Evolutionary conservation across 2,113 vertebrate species (phyloP).

Genomic region (Leucosticte australis): DNA sequence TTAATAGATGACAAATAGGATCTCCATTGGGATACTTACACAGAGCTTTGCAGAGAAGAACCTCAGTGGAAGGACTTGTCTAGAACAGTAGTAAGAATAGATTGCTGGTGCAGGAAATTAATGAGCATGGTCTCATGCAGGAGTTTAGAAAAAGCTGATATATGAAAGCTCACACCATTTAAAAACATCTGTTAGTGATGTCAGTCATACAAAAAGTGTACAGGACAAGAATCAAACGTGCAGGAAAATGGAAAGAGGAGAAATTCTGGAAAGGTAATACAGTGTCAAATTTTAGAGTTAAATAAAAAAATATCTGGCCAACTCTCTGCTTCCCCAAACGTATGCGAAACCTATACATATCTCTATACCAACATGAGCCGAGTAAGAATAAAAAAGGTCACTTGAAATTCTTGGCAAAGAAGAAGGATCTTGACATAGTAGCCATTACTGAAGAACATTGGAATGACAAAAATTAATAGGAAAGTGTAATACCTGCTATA

Average conservation of each 20-base stretch:
- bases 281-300: neutral
- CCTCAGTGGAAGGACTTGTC: neutral
- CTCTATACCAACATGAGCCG: neutral
- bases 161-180: neutral
- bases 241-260: neutral
- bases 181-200: neutral
- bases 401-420: conserved; percentile 12
- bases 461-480: conserved; percentile 28
- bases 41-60: neutral
- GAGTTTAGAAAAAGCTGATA: neutral
- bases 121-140: neutral
- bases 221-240: neutral
- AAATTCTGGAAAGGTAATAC: conserved; percentile 13
- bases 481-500: conserved; percentile 8
- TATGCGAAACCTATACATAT: neutral
- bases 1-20: neutral
- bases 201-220: neutral
- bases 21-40: neutral
- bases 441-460: neutral
- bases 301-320: neutral
- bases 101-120: neutral
- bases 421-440: neutral
- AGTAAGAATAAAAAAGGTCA: neutral
- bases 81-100: neutral
- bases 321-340: neutral